A percentile compares a stretch with the other conserved stretches of the same genome.
These are phyloP conservation scores for Mesoligia furuncula DNA, from an alignment of 2,888 invertebrate species.

Conservation along the genomic window DNA sequence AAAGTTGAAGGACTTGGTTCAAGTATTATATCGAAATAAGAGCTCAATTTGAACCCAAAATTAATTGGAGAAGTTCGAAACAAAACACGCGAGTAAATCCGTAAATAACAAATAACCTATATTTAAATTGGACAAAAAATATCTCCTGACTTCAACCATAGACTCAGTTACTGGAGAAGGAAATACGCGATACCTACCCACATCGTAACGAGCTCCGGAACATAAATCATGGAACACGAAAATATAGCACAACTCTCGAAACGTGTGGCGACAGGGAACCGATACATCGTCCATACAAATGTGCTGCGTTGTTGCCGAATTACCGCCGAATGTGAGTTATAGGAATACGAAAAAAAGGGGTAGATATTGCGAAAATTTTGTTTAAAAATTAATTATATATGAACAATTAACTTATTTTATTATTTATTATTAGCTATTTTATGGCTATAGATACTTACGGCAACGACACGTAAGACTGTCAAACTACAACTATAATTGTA, in stretches of 20 bases:
- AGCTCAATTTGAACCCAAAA: not conserved
- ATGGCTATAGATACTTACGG: not conserved
- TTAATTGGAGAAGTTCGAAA: not conserved
- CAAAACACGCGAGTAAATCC: not conserved
- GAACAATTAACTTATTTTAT: no score
- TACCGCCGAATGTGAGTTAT: not conserved
- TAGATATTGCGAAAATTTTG: not conserved
- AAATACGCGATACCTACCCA: conserved; percentile 17
- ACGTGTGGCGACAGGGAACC: conserved; percentile 30
- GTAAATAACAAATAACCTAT: not conserved
- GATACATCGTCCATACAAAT: conserved; percentile 50
- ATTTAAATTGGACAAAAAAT: conserved; percentile 7
- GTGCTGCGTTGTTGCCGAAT: conserved; percentile 21
- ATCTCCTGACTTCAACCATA: not conserved
- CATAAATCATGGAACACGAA: conserved; percentile 51
- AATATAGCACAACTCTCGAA: conserved; percentile 30
- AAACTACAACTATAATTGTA: not conserved
- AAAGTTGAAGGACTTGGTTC: not conserved
- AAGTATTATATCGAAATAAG: not conserved
- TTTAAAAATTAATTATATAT: no score
- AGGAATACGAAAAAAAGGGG: not conserved
- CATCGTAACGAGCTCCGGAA: conserved; percentile 16
- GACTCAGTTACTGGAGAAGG: not conserved
- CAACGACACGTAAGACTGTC: not conserved
- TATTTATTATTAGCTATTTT: no score